These are phyloP conservation scores for Artemia sp. DNA, from an alignment of 2,888 invertebrate genomes.

Conservation along the genomic window DNA sequence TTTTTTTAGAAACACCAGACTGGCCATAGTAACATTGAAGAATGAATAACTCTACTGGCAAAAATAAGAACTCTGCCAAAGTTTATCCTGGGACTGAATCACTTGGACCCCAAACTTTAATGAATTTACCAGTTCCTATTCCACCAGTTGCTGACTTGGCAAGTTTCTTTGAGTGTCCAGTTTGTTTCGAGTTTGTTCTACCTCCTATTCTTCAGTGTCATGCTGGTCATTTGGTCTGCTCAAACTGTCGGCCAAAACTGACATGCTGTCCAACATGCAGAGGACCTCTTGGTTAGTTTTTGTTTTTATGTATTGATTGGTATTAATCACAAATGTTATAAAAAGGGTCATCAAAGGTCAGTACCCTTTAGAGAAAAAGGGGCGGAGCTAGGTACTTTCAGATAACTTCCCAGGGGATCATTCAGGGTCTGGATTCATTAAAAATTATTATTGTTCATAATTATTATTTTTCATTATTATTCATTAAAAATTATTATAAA, in stretches of 20 bases:
- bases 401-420: too few species aligned
- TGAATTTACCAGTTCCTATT: constrained; percentile 19
- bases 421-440: too few species aligned
- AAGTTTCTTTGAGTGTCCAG: constrained; percentile 83
- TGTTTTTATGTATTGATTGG: background rate
- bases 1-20: too few species aligned
- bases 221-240: constrained; percentile 95
- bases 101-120: background rate
- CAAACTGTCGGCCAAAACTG: constrained; percentile 87
- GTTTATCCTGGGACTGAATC: background rate
- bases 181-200: constrained; percentile 97
- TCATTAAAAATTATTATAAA: too few species aligned
- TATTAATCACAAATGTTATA: too few species aligned
- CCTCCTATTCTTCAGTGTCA: constrained; percentile 98
- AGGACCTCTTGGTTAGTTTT: constrained; percentile 53
- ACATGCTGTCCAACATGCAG: constrained; percentile 96
- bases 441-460: too few species aligned
- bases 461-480: too few species aligned
- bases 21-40: background rate
- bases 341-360: too few species aligned
- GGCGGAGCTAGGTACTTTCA: too few species aligned
- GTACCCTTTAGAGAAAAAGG: too few species aligned
- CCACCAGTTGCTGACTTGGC: constrained; percentile 70
- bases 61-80: constrained; percentile 2
- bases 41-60: background rate